Percentiles rank a stretch among this genome's conserved stretches.
These are phyloP conservation scores for Heteronetta atricapilla DNA, from an alignment of 2,113 vertebrate genomes.

Conservation along the genomic window DNA sequence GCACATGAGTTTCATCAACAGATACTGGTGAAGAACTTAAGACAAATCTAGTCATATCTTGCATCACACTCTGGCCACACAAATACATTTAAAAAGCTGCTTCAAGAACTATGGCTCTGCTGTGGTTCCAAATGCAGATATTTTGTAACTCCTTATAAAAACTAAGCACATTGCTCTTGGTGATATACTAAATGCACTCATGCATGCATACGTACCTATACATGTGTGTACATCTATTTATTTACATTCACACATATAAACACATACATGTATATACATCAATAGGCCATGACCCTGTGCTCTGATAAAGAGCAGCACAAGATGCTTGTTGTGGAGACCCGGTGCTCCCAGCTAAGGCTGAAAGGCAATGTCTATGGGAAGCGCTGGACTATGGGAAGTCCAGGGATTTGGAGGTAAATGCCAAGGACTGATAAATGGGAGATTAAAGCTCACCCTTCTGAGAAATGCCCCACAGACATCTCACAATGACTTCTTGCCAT, in stretches of 20 bases:
- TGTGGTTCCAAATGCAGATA: neutral
- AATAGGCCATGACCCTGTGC: neutral
- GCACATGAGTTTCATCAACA: neutral
- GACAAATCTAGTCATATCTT: neutral
- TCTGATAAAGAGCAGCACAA: neutral
- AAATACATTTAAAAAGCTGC: neutral
- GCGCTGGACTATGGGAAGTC: too few relatives aligned
- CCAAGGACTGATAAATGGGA: neutral
- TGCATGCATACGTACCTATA: neutral
- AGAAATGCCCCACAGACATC: neutral
- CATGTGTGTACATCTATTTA: neutral
- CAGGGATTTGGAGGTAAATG: neutral
- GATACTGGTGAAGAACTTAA: neutral
- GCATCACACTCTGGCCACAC: neutral
- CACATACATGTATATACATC: neutral
- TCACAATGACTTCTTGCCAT: neutral
- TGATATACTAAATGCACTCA: neutral
- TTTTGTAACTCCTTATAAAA: neutral
- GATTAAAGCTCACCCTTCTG: neutral
- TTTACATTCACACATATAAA: neutral
- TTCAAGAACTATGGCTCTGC: neutral
- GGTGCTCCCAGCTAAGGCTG: neutral
- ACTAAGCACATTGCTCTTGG: neutral
- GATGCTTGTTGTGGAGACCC: fast-evolving
- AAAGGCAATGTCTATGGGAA: neutral